A percentile compares a stretch with the other conserved stretches of the same genome.
phyloP scores from a whole-genome alignment of 2,113 vertebrate genomes.

The Megalops atlanticus region DNA sequence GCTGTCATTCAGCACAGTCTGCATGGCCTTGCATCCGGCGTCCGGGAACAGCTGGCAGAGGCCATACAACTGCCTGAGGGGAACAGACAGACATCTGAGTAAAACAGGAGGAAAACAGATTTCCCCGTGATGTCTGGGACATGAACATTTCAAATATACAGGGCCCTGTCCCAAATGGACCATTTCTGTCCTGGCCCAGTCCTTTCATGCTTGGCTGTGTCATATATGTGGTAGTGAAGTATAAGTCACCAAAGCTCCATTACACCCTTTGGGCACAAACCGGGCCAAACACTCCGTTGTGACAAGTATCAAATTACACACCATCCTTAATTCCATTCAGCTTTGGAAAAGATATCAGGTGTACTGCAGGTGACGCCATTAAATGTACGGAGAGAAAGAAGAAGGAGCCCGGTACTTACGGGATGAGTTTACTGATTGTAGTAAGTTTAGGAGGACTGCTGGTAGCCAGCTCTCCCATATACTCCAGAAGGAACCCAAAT shows the following conservation, averaged over 20 bases:
- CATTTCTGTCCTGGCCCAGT: no score
- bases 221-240: no score
- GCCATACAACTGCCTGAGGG: conserved; percentile 76
- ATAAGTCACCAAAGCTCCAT: no score
- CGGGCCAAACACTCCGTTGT: no score
- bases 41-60: conserved; percentile 91
- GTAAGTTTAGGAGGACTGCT: conserved; percentile 75
- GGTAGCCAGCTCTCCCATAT: conserved; percentile 80
- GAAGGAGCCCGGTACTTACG: conserved; percentile 73
- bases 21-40: conserved; percentile 70
- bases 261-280: no score
- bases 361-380: no score
- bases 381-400: no score
- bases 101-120: background rate
- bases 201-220: no score
- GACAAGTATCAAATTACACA: no score
- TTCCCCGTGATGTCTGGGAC: no score
- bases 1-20: conserved; percentile 74
- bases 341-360: background rate
- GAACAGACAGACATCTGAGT: background rate
- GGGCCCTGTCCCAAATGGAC: no score
- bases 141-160: no score
- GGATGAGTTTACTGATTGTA: conserved; percentile 76
- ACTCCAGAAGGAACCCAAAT: conserved; percentile 87
- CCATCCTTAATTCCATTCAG: background rate